These are phyloP conservation scores for Prionailurus viverrinus DNA, from an alignment of 2,113 vertebrate species.

Conservation along the genomic window DNA sequence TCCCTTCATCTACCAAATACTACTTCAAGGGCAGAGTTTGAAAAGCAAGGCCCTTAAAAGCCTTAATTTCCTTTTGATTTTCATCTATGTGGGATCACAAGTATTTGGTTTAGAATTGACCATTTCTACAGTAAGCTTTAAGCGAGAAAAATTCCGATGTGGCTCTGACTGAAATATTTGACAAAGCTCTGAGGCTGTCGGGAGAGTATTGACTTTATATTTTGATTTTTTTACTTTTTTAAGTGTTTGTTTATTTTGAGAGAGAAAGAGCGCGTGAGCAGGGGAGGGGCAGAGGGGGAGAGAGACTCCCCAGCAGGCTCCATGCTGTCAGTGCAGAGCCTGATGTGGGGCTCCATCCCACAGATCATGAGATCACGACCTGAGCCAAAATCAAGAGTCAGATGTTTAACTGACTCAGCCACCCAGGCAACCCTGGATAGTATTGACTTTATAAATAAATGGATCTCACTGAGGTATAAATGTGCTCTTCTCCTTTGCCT, in stretches of 20 bases:
- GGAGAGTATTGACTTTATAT: conserved; percentile 7
- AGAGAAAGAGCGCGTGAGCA: too few species aligned
- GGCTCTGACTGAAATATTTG: background rate
- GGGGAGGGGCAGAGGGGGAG: too few species aligned
- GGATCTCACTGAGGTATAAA: background rate
- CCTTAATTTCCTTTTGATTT: background rate
- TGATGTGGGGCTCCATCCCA: too few species aligned
- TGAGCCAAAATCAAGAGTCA: too few species aligned
- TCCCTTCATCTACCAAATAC: background rate
- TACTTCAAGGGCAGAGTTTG: conserved; percentile 5
- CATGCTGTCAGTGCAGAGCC: too few species aligned
- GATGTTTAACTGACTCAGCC: too few species aligned
- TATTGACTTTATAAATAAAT: conserved; percentile 17
- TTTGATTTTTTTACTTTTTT: too few species aligned
- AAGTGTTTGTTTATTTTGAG: too few species aligned
- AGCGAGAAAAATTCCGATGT: background rate
- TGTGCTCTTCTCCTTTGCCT: background rate
- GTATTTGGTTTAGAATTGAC: conserved; percentile 45
- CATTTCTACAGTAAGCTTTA: background rate
- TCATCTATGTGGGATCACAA: conserved; percentile 13
- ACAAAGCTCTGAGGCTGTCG: background rate
- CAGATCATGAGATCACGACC: too few species aligned
- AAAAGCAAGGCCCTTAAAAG: background rate
- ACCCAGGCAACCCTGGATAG: background rate
- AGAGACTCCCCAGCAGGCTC: too few species aligned